Evolutionary conservation across 2,797 vertebrate genomes (phyloP), one percentile per base, ranked within the genome.

Genomic region (Liasis olivaceus): DNA sequence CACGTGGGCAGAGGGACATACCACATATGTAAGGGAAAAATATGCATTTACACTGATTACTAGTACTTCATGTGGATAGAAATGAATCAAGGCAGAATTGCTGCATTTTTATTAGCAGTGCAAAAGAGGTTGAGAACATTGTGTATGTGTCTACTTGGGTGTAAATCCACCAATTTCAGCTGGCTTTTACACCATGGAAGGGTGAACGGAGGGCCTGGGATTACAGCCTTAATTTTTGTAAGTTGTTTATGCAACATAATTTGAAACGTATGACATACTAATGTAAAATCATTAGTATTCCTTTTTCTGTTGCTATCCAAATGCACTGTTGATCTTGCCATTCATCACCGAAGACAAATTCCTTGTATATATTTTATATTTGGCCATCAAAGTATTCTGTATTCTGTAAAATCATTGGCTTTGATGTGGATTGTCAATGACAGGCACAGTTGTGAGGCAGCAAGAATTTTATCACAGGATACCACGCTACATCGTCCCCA

Each of bases 401-500:
- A 42, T 42, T 42, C 42, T 2, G n/a, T 56, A 14, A 17, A 1
- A 66, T 87, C n/a, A 47, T 47, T 28, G 26, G 4, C 2, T 77
- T 87, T 42, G 6, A 0, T 0, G 1, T 31, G 7, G 9, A 1
- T 60, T 90, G 94, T 95, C n/a, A 60, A 95, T 96, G 95, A 15
- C 6, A 98, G 98, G 98, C n/a, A 42, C 28, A 1, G 2, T 96
- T 22, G 98, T 95, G 91, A 98, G 91, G 20, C 94, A 92, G 2
- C 97, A 98, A 90, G 96, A 97, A 66, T 97, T 99, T 89, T 97
- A 96, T 92, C 98, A 98, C 95, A 96, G 85, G 6, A 22, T 98
- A 42, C 99, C 99, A 0, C 14, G 95, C 13, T 98, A 98, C 94
- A 92, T 98, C 9, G 98, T 99, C 47, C 99, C 99, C 36, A 98